phyloP scores from a whole-genome alignment of 1,140 invertebrate species.

The Plectus sambesii region DNA sequence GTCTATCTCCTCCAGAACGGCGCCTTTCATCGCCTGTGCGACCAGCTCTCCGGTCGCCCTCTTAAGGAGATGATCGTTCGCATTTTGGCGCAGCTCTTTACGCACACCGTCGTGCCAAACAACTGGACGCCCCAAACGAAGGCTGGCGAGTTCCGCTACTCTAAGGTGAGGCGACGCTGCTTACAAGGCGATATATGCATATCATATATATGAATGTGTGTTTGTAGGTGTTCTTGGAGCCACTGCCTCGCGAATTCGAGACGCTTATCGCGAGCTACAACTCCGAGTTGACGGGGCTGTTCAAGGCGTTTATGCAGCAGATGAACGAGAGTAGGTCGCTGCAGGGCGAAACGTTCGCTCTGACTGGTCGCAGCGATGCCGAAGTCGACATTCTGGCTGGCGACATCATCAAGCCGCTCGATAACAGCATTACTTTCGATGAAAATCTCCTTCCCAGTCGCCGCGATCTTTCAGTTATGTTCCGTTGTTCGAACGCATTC shows the following conservation, averaged over 20 bases:
- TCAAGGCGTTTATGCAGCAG: conserved; percentile 30
- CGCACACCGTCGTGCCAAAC: conserved; percentile 9
- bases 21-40: conserved; percentile 29
- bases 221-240: conserved; percentile 6
- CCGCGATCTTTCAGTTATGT: conserved; percentile 6
- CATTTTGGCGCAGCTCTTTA: conserved; percentile 40
- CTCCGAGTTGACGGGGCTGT: conserved; percentile 22
- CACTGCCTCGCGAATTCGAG: conserved; percentile 22
- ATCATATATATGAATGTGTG: neutral
- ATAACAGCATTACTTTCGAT: conserved; percentile 32
- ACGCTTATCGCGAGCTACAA: conserved; percentile 24
- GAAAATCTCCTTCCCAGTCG: conserved; percentile 30
- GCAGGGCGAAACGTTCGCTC: conserved; percentile 27
- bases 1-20: conserved; percentile 37
- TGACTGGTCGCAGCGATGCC: conserved; percentile 15
- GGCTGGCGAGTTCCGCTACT: neutral
- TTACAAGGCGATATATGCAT: neutral
- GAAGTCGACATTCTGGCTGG: conserved; percentile 15
- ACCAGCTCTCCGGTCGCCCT: conserved; percentile 10
- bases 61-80: conserved; percentile 26
- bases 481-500: conserved; percentile 6
- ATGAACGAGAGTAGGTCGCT: conserved; percentile 1
- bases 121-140: conserved; percentile 3
- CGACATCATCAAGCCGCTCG: conserved; percentile 32
- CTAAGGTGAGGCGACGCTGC: conserved; percentile 6